Evolutionary conservation across 2,113 vertebrate species (phyloP), one percentile per base, ranked within the genome.

Genomic region (Syngnathus typhle): DNA sequence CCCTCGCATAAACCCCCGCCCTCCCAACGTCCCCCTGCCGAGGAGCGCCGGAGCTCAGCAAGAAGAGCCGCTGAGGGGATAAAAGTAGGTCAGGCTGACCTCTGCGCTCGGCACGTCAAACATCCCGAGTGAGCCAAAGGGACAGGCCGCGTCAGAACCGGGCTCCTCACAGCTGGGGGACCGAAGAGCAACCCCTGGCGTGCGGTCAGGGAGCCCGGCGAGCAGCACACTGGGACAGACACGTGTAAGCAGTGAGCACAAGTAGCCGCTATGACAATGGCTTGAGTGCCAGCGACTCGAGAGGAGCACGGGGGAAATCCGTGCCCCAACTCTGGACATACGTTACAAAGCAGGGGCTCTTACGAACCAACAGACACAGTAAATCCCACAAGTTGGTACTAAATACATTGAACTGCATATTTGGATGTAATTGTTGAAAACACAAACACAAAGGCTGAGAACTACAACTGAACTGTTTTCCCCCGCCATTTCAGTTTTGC

Each of bases 41-140:
- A 82, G 78, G 80, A 79, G 78, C 60, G 32, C 77, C 76, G 71
- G 70, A 67, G 77, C 82, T 85, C 72, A 77, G 80, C 82, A 58
- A 87, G 79, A 87, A 81, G 78, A 84, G 73, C 75, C 75, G 79
- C 82, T 79, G 76, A 82, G 73, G 80, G 80, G 55, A 16, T 18
- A 44, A 88, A 89, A 88, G 77, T 84, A 86, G 89, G 85, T 87
- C 88, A 87, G 70, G 74, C 80, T 87, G 84, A 90, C 88, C 87
- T 85, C 85, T 79, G 82, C 13, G 59, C 75, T 76, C 49, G 15
- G 64, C 44, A 65, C 87, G 85, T 89, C 85, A 87, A 85, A 79
- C 69, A 68, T 81, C 83, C 74, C 70, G 77, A 82, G 77, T 84
- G 86, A 90, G 84, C 84, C 76, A 80, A 91, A 89, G 80, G 84